A percentile compares a stretch with the other conserved stretches of the same genome.
Conservation (phyloP, 2,113 vertebrate species). For the Bufo gargarizans region DNA sequence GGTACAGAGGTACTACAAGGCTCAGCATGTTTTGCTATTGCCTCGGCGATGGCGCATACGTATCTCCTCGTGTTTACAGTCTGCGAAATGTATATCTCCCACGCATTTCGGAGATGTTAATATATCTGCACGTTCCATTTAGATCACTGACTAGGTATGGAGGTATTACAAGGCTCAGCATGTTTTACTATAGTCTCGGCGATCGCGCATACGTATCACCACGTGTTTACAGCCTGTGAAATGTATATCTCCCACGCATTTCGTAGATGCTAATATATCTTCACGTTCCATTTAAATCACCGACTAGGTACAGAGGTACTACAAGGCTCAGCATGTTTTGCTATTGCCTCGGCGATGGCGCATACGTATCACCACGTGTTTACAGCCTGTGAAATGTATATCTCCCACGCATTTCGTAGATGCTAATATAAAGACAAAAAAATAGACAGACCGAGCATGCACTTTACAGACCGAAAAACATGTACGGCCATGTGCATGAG, state of each 20-base stretch:
- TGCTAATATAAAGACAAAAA: neutral
- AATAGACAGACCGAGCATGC: no score
- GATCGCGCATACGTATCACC: no score
- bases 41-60: no score
- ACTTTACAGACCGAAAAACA: no score
- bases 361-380: no score
- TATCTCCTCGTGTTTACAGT: neutral
- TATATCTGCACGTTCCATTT: neutral
- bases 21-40: neutral
- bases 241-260: no score
- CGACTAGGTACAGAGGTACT: neutral
- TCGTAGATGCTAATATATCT: neutral
- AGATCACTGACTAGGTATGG: neutral
- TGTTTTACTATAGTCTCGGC: no score
- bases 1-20: neutral
- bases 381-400: neutral
- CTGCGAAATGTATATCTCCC: neutral
- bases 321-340: neutral
- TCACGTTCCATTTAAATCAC: no score
- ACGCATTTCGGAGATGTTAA: neutral
- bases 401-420: no score
- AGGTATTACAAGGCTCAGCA: constrained; percentile 12
- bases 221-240: neutral
- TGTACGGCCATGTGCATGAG: no score
- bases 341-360: no score